phyloP scores from a whole-genome alignment of 37 sponge, comb jelly and placozoan species.

The Cladorhizidae sp. region DNA sequence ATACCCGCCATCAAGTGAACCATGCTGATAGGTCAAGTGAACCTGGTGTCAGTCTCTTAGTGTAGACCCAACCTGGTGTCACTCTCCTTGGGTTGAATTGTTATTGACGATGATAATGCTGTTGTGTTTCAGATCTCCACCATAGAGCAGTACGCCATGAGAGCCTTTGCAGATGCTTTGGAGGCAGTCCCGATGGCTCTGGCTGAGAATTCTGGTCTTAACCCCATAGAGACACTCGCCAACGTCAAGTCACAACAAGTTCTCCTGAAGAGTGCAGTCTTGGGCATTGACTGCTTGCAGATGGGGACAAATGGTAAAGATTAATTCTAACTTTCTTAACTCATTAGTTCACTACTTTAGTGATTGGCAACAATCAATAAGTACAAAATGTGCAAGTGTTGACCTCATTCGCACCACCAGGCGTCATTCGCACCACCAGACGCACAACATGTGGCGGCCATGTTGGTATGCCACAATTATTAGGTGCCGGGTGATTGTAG shows the following conservation, averaged over 20 bases:
- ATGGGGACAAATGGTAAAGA: constrained; percentile 81
- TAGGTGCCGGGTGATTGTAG: no score
- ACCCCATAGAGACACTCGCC: constrained; percentile 87
- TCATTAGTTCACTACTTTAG: no score
- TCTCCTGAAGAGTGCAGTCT: constrained; percentile 73
- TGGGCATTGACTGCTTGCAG: constrained; percentile 94
- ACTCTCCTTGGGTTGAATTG: no score
- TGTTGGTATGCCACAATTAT: no score
- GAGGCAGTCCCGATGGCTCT: constrained; percentile 95
- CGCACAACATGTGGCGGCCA: no score
- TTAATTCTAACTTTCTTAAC: no score
- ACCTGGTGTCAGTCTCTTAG: background rate
- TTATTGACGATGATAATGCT: background rate
- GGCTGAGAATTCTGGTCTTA: constrained; percentile 95
- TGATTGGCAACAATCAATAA: no score
- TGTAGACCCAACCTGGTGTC: background rate
- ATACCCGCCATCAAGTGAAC: no score
- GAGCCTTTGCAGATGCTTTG: constrained; percentile 95
- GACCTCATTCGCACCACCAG: no score
- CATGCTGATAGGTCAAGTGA: no score
- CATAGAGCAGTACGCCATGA: constrained; percentile 98
- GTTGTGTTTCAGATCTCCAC: constrained; percentile 69
- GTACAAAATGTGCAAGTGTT: no score
- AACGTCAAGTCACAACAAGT: constrained; percentile 89
- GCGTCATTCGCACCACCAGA: no score